Evolutionary conservation across 2,113 vertebrate species (phyloP).

Genomic region (Salminus brasiliensis): DNA sequence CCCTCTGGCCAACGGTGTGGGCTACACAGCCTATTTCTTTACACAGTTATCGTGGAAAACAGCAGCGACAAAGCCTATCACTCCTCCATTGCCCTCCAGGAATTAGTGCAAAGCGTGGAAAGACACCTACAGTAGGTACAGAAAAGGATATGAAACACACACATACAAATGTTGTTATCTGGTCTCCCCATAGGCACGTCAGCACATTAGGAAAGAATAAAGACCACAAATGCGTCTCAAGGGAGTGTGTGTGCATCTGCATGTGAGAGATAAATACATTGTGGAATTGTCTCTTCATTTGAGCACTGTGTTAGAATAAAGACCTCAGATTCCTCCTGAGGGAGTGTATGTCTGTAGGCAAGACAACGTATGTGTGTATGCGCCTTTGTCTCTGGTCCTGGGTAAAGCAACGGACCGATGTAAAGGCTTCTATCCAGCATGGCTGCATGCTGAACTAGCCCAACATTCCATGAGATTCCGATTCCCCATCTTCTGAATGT

Average conservation of each 20-base stretch:
- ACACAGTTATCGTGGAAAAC: slow-evolving; percentile 32
- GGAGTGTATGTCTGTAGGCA: neutral
- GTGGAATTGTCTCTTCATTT: slow-evolving; percentile 19
- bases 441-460: neutral
- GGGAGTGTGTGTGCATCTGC: neutral
- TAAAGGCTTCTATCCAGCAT: too few species aligned
- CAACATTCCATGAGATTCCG: neutral
- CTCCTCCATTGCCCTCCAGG: slow-evolving; percentile 22
- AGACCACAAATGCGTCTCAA: slow-evolving; percentile 22
- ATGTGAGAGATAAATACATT: neutral
- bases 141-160: slow-evolving; percentile 24
- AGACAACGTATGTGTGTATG: neutral
- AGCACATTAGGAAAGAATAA: slow-evolving; percentile 38
- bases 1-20: neutral
- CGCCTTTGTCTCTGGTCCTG: neutral
- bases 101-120: slow-evolving; percentile 5
- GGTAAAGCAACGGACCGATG: neutral
- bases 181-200: slow-evolving; percentile 16
- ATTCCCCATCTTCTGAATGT: too few species aligned
- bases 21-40: neutral
- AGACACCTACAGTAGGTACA: slow-evolving; percentile 1
- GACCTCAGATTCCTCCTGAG: slow-evolving; percentile 26
- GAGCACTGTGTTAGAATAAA: slow-evolving; percentile 34
- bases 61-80: slow-evolving; percentile 13
- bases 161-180: neutral